phyloP scores from a whole-genome alignment of 1,140 invertebrate genomes.

The Drosophila subobscura region DNA sequence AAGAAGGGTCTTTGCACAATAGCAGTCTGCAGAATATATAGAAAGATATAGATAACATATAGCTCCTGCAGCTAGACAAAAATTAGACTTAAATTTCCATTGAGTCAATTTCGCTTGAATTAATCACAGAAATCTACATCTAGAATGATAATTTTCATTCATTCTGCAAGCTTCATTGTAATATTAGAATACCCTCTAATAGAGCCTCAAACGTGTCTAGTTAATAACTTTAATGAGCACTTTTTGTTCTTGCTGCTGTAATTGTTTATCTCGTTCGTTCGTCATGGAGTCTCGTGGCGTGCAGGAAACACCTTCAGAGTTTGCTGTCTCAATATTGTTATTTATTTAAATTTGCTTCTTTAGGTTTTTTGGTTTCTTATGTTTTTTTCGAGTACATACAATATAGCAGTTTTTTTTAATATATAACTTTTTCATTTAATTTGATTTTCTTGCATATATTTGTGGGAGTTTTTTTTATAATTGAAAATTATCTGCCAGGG shows the following conservation, averaged over 20 bases:
- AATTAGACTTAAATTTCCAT: too few relatives aligned
- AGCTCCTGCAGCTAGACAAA: too few relatives aligned
- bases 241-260: neutral
- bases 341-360: conserved; percentile 77
- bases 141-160: too few relatives aligned
- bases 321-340: conserved; percentile 75
- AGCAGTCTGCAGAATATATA: too few relatives aligned
- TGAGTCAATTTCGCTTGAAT: too few relatives aligned
- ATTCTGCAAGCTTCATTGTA: too few relatives aligned
- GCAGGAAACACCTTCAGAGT: conserved; percentile 18
- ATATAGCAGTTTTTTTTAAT: conserved; percentile 74
- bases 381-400: conserved; percentile 68
- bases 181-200: too few relatives aligned
- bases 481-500: too few relatives aligned
- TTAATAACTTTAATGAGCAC: neutral
- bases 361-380: conserved; percentile 53
- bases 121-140: too few relatives aligned
- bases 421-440: conserved; percentile 75
- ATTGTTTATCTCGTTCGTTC: conserved; percentile 14
- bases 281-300: too few relatives aligned
- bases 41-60: too few relatives aligned
- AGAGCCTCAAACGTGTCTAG: neutral
- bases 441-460: conserved; percentile 76
- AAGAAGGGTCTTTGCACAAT: too few relatives aligned
- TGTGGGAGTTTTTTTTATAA: conserved; percentile 58